phyloP scores from a whole-genome alignment of 2,888 invertebrate species.

The Gisinianus flammeolus region DNA sequence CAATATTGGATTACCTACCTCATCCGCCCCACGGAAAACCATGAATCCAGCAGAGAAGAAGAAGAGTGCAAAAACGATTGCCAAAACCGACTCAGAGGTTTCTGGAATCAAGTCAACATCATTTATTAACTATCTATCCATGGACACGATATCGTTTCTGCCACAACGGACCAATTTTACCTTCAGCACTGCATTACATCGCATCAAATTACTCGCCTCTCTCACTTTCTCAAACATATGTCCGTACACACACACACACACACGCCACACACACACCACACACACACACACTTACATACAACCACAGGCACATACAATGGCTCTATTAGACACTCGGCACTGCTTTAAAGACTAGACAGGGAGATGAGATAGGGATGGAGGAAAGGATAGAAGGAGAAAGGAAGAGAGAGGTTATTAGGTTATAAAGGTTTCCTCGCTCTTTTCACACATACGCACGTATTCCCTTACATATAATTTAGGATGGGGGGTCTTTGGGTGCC shows the following conservation, averaged over 20 bases:
- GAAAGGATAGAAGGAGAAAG: neutral
- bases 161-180: neutral
- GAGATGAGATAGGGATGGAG: neutral
- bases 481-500: too few relatives aligned
- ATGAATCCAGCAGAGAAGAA: slow-evolving; percentile 55
- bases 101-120: slow-evolving; percentile 44
- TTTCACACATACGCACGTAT: too few relatives aligned
- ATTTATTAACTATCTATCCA: slow-evolving; percentile 4
- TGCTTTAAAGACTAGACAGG: neutral
- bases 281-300: too few relatives aligned
- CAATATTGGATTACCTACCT: slow-evolving; percentile 24
- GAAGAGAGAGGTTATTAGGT: neutral
- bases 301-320: neutral
- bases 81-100: slow-evolving; percentile 45
- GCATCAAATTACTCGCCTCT: neutral
- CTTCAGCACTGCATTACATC: slow-evolving; percentile 13
- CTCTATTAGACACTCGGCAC: neutral
- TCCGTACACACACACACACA: neutral
- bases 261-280: too few relatives aligned
- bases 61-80: slow-evolving; percentile 47
- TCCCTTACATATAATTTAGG: too few relatives aligned
- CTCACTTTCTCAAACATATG: too few relatives aligned
- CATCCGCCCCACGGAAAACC: slow-evolving; percentile 45
- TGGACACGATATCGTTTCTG: neutral
- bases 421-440: too few relatives aligned